phyloP scores from a whole-genome alignment of 2,113 vertebrate genomes.

The Puma concolor region DNA sequence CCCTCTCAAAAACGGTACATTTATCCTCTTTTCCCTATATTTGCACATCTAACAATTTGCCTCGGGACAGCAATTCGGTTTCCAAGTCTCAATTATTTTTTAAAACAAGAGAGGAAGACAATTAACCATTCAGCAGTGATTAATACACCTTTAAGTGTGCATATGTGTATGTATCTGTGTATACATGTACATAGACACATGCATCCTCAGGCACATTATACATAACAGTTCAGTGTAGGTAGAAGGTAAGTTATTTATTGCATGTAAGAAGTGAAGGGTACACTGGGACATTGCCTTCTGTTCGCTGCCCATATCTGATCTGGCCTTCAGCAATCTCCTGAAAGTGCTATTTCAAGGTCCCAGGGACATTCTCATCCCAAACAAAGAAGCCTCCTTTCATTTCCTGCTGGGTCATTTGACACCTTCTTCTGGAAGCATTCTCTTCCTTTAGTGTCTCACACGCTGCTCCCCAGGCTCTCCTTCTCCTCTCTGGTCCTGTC shows the following conservation, averaged over 20 bases:
- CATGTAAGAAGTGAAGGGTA: background rate
- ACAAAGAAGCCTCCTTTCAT: background rate
- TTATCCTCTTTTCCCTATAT: background rate
- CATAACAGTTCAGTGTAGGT: background rate
- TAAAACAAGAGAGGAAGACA: background rate
- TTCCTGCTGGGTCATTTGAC: background rate
- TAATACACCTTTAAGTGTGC: background rate
- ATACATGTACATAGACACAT: background rate
- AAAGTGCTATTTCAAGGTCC: background rate
- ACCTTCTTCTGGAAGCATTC: background rate
- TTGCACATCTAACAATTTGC: background rate
- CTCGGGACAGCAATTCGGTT: background rate
- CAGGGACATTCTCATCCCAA: background rate
- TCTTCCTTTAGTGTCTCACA: background rate
- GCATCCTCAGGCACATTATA: background rate
- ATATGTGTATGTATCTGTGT: background rate
- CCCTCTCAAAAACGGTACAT: constrained; percentile 23
- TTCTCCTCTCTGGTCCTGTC: background rate
- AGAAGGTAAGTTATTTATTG: background rate
- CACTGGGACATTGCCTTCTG: background rate
- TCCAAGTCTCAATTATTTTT: constrained; percentile 30
- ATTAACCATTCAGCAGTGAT: background rate
- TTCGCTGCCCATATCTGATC: background rate
- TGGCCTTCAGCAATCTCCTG: background rate
- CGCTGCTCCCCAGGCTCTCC: background rate